phyloP scores from a whole-genome alignment of 2,113 vertebrate species.

The Oncorhynchus mykiss region DNA sequence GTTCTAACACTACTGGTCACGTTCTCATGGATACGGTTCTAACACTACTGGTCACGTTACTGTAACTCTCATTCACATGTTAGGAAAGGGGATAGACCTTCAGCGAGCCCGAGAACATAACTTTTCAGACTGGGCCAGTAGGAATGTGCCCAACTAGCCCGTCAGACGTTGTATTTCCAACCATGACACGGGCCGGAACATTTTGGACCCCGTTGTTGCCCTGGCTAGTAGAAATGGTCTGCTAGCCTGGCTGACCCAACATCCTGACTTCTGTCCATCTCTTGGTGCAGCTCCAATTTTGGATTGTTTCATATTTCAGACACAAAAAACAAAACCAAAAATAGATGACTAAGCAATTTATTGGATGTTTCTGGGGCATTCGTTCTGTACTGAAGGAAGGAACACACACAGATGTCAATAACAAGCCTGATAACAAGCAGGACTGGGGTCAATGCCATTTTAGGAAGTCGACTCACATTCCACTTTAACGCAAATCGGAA shows the following conservation, averaged over 20 bases:
- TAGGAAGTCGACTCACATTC: not conserved
- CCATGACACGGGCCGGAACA: too few species aligned
- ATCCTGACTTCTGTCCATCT: not conserved
- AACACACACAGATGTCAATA: not conserved
- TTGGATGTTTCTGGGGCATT: not conserved
- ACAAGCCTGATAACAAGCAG: not conserved
- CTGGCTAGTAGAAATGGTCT: too few species aligned
- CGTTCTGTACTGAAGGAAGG: conserved; percentile 15
- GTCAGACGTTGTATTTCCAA: too few species aligned
- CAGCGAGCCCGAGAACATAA: too few species aligned
- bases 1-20: too few species aligned
- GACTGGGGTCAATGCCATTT: not conserved
- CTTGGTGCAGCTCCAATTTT: not conserved
- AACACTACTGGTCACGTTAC: too few species aligned
- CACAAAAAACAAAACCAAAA: not conserved
- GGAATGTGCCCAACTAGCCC: too few species aligned
- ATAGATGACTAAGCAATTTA: not conserved
- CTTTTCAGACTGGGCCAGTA: too few species aligned
- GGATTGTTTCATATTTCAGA: not conserved
- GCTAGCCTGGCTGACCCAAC: not conserved
- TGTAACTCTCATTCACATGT: not conserved
- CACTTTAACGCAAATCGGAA: not conserved
- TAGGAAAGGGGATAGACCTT: not conserved
- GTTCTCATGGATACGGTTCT: too few species aligned
- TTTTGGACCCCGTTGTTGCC: too few species aligned